Conservation (phyloP, 2,888 invertebrate species). For the Acronicta leporina region DNA sequence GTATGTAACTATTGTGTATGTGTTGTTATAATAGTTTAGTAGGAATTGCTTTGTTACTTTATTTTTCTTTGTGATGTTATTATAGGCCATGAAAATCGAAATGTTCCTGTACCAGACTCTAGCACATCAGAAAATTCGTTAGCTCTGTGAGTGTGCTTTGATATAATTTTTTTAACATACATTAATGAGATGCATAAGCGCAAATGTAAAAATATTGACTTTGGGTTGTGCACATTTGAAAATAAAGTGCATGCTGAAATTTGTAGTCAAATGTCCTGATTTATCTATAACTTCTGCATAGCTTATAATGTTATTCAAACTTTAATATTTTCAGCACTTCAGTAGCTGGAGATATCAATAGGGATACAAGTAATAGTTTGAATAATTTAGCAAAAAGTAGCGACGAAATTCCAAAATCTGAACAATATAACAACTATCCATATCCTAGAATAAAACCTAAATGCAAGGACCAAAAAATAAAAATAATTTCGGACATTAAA, state of each 20-base stretch:
- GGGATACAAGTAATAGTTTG: constrained; percentile 34
- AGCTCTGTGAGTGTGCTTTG: constrained; percentile 67
- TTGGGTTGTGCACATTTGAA: not conserved
- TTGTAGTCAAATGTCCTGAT: no score
- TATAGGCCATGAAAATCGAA: constrained; percentile 62
- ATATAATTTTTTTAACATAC: not conserved
- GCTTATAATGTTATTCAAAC: constrained; percentile 1
- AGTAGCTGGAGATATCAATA: constrained; percentile 57
- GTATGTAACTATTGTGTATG: constrained; percentile 60
- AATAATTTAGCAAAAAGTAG: constrained; percentile 37
- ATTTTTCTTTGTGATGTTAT: constrained; percentile 14
- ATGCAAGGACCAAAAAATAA: constrained; percentile 72
- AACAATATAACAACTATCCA: constrained; percentile 47
- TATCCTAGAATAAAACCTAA: constrained; percentile 59
- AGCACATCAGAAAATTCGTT: constrained; percentile 73
- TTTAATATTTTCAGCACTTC: constrained; percentile 59
- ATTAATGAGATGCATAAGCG: no score
- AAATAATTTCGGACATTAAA: constrained; percentile 82
- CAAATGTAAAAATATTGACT: not conserved
- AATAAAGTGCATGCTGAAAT: no score
- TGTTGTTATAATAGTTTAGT: not conserved
- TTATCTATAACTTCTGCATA: not conserved
- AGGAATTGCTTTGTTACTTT: not conserved
- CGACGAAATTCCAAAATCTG: constrained; percentile 48
- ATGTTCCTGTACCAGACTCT: constrained; percentile 73